Evolutionary conservation across 1,140 invertebrate genomes (phyloP), one percentile per base, ranked within the genome.

Genomic region (Drosophila rhopaloa): DNA sequence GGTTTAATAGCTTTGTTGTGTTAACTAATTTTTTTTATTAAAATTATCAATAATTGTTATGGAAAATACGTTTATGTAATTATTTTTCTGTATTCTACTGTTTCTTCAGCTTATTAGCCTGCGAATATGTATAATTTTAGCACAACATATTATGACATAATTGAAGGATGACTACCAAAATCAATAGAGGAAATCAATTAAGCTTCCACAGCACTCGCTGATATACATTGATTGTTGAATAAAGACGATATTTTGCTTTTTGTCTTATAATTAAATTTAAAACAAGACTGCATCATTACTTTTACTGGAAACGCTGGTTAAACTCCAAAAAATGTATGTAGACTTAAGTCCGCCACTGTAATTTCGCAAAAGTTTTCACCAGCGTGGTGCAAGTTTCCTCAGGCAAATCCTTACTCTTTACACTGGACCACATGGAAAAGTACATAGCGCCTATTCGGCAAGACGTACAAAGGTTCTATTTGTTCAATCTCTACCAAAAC

Each of bases 191-290:
- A 1, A 58, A 2, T 44, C 1, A 3, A 24, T 24, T 3, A 4
- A 94, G 96, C 88, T 96, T 96, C 95, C 95, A 95, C 0, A 96
- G 76, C 1, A 96, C 93, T 32, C 93, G 94, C 54, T 95, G 93
- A 4, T 95, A 94, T 0, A 16, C 16, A 16, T 16, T 16, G 16
- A 16, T 16, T 16, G 16, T 16, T 16, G 1, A 16, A 16, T 16
- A 16, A 16, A 16, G 16, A 16, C 16, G 0, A 16, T 16, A 16
- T 16, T 16, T 16, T 16, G 16, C 0, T 16, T 16, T 16, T 16
- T 16, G 16, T 16, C 16, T 16, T 16, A 16, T 16, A 16, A 16
- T 16, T 16, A 16, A 16, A 16, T 16, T 16, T 16, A 16, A 16
- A 16, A 16, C 16, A 16, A 16, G 16, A 16, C 16, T 16, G 16